Base-by-base conservation (phyloP, 2,888 invertebrate genomes). In the Eledone cirrhosa region DNA sequence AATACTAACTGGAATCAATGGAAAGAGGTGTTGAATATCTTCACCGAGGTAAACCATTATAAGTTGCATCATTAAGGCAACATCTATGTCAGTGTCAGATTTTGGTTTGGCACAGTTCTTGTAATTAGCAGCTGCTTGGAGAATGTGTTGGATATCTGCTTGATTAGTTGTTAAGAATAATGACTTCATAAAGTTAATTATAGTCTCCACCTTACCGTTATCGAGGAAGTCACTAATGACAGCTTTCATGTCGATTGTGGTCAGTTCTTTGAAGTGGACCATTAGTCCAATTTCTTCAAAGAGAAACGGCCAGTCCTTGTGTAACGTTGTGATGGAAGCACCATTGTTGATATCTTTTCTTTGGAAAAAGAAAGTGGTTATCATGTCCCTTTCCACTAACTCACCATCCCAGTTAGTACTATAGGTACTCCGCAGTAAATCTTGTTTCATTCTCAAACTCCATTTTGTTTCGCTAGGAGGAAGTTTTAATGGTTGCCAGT, bases 201-300 rank as follows among this genome's bases (percentile, higher is more conserved):
- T 4, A 7, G 31, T 72, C 22, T 22, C n/a, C 11, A n/a, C 33
- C 31, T n/a, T 22, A 33, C 7, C 8, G 11, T 72, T 72, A 4
- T n/a, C 31, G 41, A 41, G 41, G 14, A 72, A 41, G n/a, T 72
- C 72, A n/a, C 24, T 19, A 4, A 33, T 72, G 11, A 41, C 33
- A 22, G 13, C 2, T 14, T 72, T 72, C 14, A 72, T 41, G 33
- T 72, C 72, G n/a, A 72, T 16, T n/a, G n/a, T 29, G 31, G 72
- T 72, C 22, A 72, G 72, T 72, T 72, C 72, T 72, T 72, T 72
- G 41, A 72, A 72, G 31, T 72, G 72, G 7, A 72, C 41, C 72
- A 72, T 72, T 22, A 72, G 31, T 11, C 72, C 72, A 8, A 72
- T 72, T 24, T 72, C 72, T 72, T 72, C 72, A 22, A 72, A 72